Conservation (phyloP, 1,140 invertebrate species). For the Ganaspis sp. region DNA sequence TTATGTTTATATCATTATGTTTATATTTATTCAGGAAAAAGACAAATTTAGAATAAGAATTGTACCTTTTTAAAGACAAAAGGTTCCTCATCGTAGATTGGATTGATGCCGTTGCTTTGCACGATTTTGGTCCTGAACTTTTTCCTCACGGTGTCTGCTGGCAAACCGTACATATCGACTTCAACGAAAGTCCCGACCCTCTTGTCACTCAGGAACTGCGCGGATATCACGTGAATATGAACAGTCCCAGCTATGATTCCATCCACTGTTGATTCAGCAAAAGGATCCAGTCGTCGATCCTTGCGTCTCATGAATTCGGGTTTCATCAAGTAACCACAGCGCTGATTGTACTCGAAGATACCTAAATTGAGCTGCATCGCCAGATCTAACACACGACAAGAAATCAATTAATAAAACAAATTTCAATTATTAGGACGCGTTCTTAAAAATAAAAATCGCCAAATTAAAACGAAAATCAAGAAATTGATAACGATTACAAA, state of each 20-base stretch:
- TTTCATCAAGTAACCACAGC: constrained; percentile 97
- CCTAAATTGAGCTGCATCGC: constrained; percentile 99
- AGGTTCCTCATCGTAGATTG: constrained; percentile 95
- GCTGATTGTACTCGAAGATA: constrained; percentile 98
- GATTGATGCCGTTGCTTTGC: constrained; percentile 97
- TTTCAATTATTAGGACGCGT: too few species aligned
- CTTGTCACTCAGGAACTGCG: constrained; percentile 97
- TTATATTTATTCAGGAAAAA: too few species aligned
- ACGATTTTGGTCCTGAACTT: constrained; percentile 96
- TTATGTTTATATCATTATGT: too few species aligned
- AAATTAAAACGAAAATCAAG: neutral
- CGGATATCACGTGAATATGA: constrained; percentile 90
- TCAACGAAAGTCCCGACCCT: constrained; percentile 98
- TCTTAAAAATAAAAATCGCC: constrained; percentile 10
- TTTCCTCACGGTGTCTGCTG: constrained; percentile 98
- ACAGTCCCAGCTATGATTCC: constrained; percentile 99
- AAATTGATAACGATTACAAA: too few species aligned
- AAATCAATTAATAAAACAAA: constrained; percentile 27
- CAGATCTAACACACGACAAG: constrained; percentile 80
- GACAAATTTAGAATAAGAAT: constrained; percentile 21
- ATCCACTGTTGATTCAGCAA: constrained; percentile 98
- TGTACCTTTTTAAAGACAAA: constrained; percentile 98
- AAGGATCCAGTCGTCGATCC: constrained; percentile 96
- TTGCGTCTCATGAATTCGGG: constrained; percentile 98
- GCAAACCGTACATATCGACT: constrained; percentile 99